Evolutionary conservation across 1,140 invertebrate genomes (phyloP).

Genomic region (Rhopalosiphum padi): DNA sequence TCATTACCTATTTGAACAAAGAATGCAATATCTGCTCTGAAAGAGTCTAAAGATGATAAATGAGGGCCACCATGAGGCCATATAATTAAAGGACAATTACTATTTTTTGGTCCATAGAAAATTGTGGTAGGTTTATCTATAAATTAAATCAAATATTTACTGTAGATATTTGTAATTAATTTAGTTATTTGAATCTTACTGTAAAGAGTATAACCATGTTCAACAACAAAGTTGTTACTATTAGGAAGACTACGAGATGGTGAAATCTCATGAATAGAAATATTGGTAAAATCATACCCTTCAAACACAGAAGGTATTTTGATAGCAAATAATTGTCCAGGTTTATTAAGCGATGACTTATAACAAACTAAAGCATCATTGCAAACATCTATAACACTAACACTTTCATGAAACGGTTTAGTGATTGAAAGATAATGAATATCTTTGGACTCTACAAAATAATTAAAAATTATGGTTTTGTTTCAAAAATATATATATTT

Average conservation of each 20-base stretch:
- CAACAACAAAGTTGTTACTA: constrained; percentile 34
- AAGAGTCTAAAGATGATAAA: constrained; percentile 69
- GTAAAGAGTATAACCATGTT: constrained; percentile 44
- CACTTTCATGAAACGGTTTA: constrained; percentile 62
- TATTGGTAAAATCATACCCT: constrained; percentile 51
- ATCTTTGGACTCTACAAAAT: constrained; percentile 65
- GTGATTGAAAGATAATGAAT: constrained; percentile 64
- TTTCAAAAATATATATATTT: constrained; percentile 61
- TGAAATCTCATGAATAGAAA: constrained; percentile 45
- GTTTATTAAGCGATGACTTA: constrained; percentile 63
- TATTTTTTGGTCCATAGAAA: constrained; percentile 68
- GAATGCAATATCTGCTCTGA: constrained; percentile 68
- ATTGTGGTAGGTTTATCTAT: constrained; percentile 65
- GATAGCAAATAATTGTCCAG: constrained; percentile 42
- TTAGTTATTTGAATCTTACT: neutral
- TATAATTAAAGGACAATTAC: constrained; percentile 69
- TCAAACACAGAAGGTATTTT: neutral
- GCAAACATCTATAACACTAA: constrained; percentile 66
- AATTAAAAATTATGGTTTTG: constrained; percentile 63
- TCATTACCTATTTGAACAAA: constrained; percentile 62
- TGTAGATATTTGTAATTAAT: neutral
- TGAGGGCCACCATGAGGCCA: constrained; percentile 88
- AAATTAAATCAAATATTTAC: constrained; percentile 7
- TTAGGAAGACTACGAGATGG: constrained; percentile 33
- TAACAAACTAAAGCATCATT: constrained; percentile 66